Percentiles rank a stretch among this genome's conserved stretches.
Evolutionary conservation across 1,140 invertebrate species (phyloP).

Genomic region (Bradynema listronoti): DNA sequence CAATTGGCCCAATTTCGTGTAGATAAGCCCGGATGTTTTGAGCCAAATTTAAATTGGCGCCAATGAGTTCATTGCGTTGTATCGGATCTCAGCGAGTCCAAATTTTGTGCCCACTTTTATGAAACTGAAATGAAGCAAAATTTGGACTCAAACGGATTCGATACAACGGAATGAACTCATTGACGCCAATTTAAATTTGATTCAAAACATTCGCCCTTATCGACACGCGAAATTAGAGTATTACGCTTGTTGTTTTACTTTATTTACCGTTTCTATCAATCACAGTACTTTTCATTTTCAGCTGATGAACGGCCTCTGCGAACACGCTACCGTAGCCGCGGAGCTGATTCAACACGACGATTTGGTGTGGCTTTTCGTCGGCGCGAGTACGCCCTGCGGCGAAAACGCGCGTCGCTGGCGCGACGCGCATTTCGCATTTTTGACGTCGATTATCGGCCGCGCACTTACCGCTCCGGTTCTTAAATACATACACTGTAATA

Average conservation of each 20-base stretch:
- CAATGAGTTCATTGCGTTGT: too few relatives aligned
- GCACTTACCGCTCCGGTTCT: slow-evolving; percentile 83
- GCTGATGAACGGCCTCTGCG: slow-evolving; percentile 85
- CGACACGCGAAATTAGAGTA: slow-evolving; percentile 3
- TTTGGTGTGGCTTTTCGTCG: slow-evolving; percentile 85
- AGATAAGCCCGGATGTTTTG: too few relatives aligned
- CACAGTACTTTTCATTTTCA: slow-evolving; percentile 61
- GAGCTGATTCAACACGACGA: slow-evolving; percentile 93
- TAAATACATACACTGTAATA: slow-evolving; percentile 90
- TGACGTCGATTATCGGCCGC: slow-evolving; percentile 88
- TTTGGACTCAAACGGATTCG: background rate
- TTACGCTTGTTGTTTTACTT: background rate
- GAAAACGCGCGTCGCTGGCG: slow-evolving; percentile 82
- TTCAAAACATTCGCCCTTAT: slow-evolving; percentile 8
- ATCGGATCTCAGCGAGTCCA: too few relatives aligned
- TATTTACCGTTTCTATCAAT: too few relatives aligned
- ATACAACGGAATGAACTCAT: background rate
- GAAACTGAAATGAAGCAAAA: background rate
- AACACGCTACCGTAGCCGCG: slow-evolving; percentile 78
- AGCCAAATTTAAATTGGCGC: too few relatives aligned
- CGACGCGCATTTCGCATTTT: slow-evolving; percentile 87
- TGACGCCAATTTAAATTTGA: background rate
- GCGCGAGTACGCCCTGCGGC: slow-evolving; percentile 72
- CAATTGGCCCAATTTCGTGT: too few relatives aligned
- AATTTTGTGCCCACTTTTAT: too few relatives aligned